Base-by-base conservation (phyloP, 2,888 invertebrate species). In the Drosophila merina region DNA sequence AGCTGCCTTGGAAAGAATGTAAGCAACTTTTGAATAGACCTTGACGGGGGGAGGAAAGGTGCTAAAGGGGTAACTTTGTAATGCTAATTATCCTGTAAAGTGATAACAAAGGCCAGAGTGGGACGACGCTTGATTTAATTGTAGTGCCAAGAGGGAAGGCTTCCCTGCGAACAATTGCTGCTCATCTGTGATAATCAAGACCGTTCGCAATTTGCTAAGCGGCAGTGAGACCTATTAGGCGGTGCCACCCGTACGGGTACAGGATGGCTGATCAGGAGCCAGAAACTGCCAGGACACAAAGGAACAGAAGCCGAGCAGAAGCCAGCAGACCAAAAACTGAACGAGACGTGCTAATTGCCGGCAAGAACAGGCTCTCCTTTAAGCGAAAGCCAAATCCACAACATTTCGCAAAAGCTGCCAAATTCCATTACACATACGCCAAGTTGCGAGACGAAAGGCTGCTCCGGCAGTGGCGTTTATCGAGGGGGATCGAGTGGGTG, bases 401-500 rank as follows among this genome's bases (percentile, higher is more conserved):
- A 7, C 33, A 33, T 31, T 42, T 31, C 8, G 30, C 33, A 31
- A 48, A 77, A 67, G 82, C 82, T 68, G 74, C 64, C 74, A 54
- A 79, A 86, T 86, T 77, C 83, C 69, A 77, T 79, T 86, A 83
- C 86, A 69, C 79, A 82, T 74, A 79, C 79, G 76, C 67, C 77
- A 57, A 72, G 78, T 80, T 77, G 84, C 60, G 67, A 59, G 52
- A 28, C 63, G 36, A n/a, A 42, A 62, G 25, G 31, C 49, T 20
- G 38, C 44, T 25, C 30, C 1, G 14, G 14, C 36, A 28, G 1
- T 4, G 44, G 54, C 9, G 10, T n/a, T 26, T 42, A 42, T 55
- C 42, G 42, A 20, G 20, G 20, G 20, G 20, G 20, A 20, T 20
- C 28, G 28, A 28, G 28, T 28, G 28, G n/a, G 30, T n/a, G n/a